Evolutionary conservation across 2,888 invertebrate genomes (phyloP), one percentile per base, ranked within the genome.

Genomic region (Brassicogethes aeneus): DNA sequence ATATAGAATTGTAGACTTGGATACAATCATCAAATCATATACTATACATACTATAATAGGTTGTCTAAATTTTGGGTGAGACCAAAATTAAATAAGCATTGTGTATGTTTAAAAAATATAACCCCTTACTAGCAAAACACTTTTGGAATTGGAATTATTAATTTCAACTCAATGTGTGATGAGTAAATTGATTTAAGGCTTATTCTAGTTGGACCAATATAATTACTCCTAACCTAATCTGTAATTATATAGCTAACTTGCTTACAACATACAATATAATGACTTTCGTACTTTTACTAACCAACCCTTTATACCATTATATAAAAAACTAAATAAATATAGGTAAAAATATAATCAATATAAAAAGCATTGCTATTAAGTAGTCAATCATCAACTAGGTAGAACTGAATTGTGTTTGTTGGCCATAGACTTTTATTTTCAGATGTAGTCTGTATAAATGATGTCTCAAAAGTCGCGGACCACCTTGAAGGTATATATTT

Each of bases 271-370:
- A 5, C 7, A 33, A 5, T 12, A 33, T n/a, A n/a, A 13, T 33
- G 15, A 35, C 23, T 37, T 37, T 37, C 37, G 16, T 37, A 37
- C 37, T 37, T 37, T 37, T 37, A 37, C 17, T 37, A 37, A 37
- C 31, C 37, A 37, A 37, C 31, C 37, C 30, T 37, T 30, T 31
- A n/a, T n/a, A n/a, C n/a, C n/a, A n/a, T n/a, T 16, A 23, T 40
- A 39, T 12, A 32, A 32, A 23, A 32, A 32, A 12, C 10, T 32
- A 32, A 32, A 32, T 32, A n/a, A n/a, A n/a, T 12, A 37, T 31
- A 37, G 36, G 23, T 8, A 32, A 34, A 16, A 32, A 32, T 13
- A 32, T 12, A 32, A 12, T 12, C 14, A 32, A 5, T 3, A 12
- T 32, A 32, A 32, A 13, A 13, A n/a, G 12, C 14, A 32, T 32